Evolutionary conservation across 2,797 vertebrate genomes (phyloP), one percentile per base, ranked within the genome.

Genomic region (Pachyuromys duprasi): DNA sequence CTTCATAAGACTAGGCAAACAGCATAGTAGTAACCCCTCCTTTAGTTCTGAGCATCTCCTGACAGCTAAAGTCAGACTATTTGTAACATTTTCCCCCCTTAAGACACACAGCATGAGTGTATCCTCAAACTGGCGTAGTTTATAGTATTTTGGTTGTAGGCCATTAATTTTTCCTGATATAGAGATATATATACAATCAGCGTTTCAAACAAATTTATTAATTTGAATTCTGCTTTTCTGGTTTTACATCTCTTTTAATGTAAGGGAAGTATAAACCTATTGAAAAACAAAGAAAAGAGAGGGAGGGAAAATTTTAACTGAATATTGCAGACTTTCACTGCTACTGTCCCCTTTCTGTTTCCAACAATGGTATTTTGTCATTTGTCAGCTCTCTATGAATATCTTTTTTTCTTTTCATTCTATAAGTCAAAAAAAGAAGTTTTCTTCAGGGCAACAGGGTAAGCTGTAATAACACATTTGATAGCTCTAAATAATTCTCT

Each of bases 401-500:
- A 92, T 9, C 31, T 31, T 55, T 62, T 91, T 62, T 3, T 65
- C n/a, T 90, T 88, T 91, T 80, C 31, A 89, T 81, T 83, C 78
- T 88, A 5, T 78, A 86, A 97, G 79, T 95, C 65, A 96, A 94
- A 95, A 95, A 96, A 93, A 93, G 94, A 87, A 92, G 17, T 57
- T 33, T 95, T 93, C 74, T 91, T 95, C 76, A 76, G 67, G 94
- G 84, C 63, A 76, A 90, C n/a, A 91, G 86, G 83, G 92, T 96
- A 92, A 67, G n/a, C 65, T 91, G 60, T 90, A 95, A 95, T 91
- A 95, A 96, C 67, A 81, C 39, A 87, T 96, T 95, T 94, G 81
- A 89, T 96, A 96, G 78, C 39, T 95, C 78, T 93, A 91, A 97
- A 90, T 96, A 96, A 96, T 92, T 95, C 86, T 79, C 72, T 94